Conservation (phyloP, 1,140 invertebrate species). For the Maconellicoccus hirsutus region DNA sequence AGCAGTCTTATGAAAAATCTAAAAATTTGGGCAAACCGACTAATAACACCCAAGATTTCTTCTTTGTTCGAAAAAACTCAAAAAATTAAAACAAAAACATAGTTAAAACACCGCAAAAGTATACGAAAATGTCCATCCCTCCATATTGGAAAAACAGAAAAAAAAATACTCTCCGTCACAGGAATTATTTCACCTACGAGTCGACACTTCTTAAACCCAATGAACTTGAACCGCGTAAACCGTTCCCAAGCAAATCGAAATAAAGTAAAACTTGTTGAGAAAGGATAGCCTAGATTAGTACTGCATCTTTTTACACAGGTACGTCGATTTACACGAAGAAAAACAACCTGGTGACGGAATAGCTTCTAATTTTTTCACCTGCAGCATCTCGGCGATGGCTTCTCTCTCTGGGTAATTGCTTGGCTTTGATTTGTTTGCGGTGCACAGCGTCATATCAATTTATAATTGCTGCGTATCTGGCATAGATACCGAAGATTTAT, state of each 20-base stretch:
- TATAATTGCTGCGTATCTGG: background rate
- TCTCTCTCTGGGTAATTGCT: background rate
- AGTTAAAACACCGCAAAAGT: too few species aligned
- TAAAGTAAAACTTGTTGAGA: constrained; percentile 5
- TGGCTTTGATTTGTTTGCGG: background rate
- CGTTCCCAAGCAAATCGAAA: background rate
- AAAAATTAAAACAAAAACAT: too few species aligned
- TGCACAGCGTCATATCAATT: background rate
- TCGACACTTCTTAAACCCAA: too few species aligned
- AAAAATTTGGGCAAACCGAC: too few species aligned
- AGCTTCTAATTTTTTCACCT: background rate
- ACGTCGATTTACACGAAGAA: background rate
- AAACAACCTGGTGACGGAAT: background rate
- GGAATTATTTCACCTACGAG: too few species aligned
- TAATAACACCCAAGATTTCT: too few species aligned
- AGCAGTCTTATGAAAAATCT: too few species aligned
- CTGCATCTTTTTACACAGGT: too few species aligned
- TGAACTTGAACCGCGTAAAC: background rate
- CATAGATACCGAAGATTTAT: background rate
- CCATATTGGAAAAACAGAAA: too few species aligned
- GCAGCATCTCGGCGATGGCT: background rate
- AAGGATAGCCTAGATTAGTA: constrained; percentile 1
- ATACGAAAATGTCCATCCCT: too few species aligned
- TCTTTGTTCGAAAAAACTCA: too few species aligned
- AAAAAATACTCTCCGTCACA: too few species aligned